phyloP scores from a whole-genome alignment of 2,888 invertebrate species.

The Rhamnusium bicolor region DNA sequence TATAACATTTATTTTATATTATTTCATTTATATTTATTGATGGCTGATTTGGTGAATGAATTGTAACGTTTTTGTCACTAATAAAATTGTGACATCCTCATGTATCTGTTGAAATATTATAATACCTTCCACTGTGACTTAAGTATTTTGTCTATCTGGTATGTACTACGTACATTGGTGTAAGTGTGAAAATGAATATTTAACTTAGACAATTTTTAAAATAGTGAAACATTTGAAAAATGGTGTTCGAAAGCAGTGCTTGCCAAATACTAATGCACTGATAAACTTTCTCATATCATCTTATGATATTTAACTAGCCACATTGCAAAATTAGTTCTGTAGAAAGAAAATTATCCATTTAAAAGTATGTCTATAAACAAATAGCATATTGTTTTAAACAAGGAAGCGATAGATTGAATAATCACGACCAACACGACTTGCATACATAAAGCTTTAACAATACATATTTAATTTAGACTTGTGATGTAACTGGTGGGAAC shows the following conservation, averaged over 20 bases:
- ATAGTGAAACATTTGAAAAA: too few species aligned
- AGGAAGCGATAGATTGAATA: constrained; percentile 20
- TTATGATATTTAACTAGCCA: neutral
- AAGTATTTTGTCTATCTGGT: too few species aligned
- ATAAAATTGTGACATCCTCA: too few species aligned
- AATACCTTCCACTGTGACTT: too few species aligned
- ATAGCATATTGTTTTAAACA: constrained; percentile 3
- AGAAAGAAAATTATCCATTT: neutral
- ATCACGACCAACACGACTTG: neutral
- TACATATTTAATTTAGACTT: neutral
- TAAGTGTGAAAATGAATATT: too few species aligned
- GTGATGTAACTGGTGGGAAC: neutral
- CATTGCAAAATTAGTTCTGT: neutral
- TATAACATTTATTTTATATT: too few species aligned
- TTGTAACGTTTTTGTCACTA: too few species aligned
- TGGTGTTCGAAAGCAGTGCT: neutral
- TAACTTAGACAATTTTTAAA: too few species aligned
- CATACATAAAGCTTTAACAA: neutral
- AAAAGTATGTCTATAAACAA: constrained; percentile 10
- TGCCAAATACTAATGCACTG: neutral
- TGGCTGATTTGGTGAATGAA: too few species aligned
- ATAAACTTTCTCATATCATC: neutral
- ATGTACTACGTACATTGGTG: too few species aligned
- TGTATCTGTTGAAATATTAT: too few species aligned
- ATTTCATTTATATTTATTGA: too few species aligned